Evolutionary conservation across 1,140 invertebrate genomes (phyloP).

Genomic region (Euborellia annulipes): DNA sequence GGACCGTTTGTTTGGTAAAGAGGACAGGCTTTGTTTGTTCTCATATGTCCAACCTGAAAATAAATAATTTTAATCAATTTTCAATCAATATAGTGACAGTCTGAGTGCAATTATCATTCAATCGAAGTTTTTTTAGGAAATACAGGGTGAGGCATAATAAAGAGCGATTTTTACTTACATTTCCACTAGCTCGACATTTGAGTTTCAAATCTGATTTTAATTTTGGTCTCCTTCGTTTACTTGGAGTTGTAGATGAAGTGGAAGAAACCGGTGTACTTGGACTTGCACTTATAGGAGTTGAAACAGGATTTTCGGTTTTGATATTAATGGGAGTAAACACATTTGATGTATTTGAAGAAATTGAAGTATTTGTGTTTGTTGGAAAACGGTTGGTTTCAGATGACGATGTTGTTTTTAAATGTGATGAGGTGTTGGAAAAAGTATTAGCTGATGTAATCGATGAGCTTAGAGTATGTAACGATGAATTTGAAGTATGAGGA

Average conservation of each 20-base stretch:
- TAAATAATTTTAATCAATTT: slow-evolving; percentile 5
- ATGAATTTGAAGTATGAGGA: too few species aligned
- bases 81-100: too few species aligned
- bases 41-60: slow-evolving; percentile 51
- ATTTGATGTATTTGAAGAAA: background rate
- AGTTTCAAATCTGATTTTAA: slow-evolving; percentile 34
- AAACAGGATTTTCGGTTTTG: background rate
- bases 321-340: background rate
- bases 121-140: too few species aligned
- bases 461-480: too few species aligned
- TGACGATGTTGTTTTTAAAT: too few species aligned
- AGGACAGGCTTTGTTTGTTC: slow-evolving; percentile 47
- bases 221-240: slow-evolving; percentile 30
- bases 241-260: slow-evolving; percentile 25
- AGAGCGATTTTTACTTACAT: slow-evolving; percentile 23
- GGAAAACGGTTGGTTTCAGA: too few species aligned
- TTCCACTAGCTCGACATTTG: slow-evolving; percentile 49
- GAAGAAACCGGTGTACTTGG: too few species aligned
- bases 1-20: slow-evolving; percentile 31
- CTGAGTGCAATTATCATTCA: too few species aligned
- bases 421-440: too few species aligned
- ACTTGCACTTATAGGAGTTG: background rate
- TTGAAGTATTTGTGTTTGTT: background rate
- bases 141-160: too few species aligned
- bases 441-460: too few species aligned